Evolutionary conservation across 1,140 invertebrate species (phyloP), one percentile per base, ranked within the genome.

Genomic region (Thalassaphorura encarpata): DNA sequence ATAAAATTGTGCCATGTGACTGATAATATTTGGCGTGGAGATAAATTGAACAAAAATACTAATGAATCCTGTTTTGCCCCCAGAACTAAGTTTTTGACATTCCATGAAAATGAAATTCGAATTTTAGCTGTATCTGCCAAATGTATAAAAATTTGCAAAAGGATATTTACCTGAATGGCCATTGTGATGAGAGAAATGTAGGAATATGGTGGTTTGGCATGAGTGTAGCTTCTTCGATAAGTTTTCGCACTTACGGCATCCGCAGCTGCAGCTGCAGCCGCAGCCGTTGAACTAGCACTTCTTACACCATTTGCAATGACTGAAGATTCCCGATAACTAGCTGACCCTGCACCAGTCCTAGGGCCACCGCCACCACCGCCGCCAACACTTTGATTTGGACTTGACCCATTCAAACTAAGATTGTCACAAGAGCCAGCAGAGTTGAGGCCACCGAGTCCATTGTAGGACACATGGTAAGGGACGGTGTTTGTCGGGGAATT

Each of bases 121-220:
- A n/a, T n/a, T n/a, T n/a, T n/a, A n/a, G n/a, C n/a, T n/a, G n/a
- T n/a, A n/a, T n/a, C n/a, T n/a, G n/a, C n/a, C n/a, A n/a, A n/a
- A n/a, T n/a, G n/a, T n/a, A n/a, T n/a, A n/a, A n/a, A n/a, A n/a
- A n/a, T n/a, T n/a, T n/a, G n/a, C n/a, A n/a, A n/a, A n/a, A n/a
- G n/a, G n/a, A n/a, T n/a, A n/a, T n/a, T 43, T 57, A 65, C 63
- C 60, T 65, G 63, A 49, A 98, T 99, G 54, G 96, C 94, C 94
- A 99, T 98, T 1, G 95, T 98, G 68, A 99, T 99, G 36, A 99
- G 81, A 26, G 89, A 95, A 67, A 99, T 99, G 78, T 99, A 99
- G 1, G 92, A 96, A 68, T 99, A 99, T 0, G 96, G 91, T 1
- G 96, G 96, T 73, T 99, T 99, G 13, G 94, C 90, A 73, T 96